These are phyloP conservation scores for Antechinus stuartii DNA, from an alignment of 2,113 vertebrate species.

Conservation along the genomic window DNA sequence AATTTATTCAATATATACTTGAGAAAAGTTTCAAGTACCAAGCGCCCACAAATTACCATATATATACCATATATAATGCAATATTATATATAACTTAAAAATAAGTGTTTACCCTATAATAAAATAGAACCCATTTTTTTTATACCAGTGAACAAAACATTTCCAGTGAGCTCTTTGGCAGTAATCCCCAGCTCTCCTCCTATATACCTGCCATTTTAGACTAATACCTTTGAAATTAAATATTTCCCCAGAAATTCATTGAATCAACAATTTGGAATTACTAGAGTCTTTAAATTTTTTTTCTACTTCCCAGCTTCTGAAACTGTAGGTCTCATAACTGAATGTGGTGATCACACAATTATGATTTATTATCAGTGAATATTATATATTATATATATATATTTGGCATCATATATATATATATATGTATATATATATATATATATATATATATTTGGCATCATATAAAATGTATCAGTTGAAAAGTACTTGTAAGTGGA, in stretches of 20 bases:
- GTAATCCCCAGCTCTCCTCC: background rate
- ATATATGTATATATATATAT: no score
- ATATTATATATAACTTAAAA: background rate
- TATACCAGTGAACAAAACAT: background rate
- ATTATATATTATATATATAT: no score
- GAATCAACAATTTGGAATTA: background rate
- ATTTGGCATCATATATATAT: no score
- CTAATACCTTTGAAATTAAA: background rate
- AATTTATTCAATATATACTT: background rate
- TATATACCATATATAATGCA: no score
- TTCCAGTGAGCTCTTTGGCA: background rate
- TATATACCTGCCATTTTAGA: background rate
- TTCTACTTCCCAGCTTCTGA: no score
- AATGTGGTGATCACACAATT: no score
- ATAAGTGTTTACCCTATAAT: background rate
- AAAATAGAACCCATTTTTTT: background rate
- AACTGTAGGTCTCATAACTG: no score
- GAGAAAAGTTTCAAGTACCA: background rate
- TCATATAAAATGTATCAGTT: no score
- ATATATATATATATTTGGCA: no score
- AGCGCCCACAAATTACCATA: background rate
- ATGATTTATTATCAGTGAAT: no score
- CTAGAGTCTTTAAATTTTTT: background rate
- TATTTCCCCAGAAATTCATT: background rate
- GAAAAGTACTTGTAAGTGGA: no score